Evolutionary conservation across 1,140 invertebrate species (phyloP).

Genomic region (Orius insidiosus): DNA sequence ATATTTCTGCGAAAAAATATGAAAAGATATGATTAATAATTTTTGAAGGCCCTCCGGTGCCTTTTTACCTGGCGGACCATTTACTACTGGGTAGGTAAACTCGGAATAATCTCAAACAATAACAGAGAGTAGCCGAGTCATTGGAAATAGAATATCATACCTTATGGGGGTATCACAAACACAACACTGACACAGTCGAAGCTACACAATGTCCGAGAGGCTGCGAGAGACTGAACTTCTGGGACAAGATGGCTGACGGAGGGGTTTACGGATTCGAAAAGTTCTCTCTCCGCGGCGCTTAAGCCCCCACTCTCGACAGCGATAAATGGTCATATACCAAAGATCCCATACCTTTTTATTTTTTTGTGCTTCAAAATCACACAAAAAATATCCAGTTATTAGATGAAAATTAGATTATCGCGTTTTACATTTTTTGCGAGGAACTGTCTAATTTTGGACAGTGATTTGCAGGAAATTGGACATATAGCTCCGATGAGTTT

Average conservation of each 20-base stretch:
- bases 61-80: conserved; percentile 13
- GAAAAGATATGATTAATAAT: conserved; percentile 12
- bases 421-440: too few species aligned
- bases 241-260: conserved; percentile 15
- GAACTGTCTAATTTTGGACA: background rate
- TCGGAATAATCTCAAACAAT: conserved; percentile 13
- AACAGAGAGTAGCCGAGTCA: conserved; percentile 10
- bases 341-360: too few species aligned
- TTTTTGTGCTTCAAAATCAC: too few species aligned
- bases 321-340: too few species aligned
- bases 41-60: background rate
- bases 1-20: background rate
- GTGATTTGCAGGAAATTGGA: conserved; percentile 10
- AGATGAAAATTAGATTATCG: background rate
- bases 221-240: conserved; percentile 10
- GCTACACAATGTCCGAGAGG: conserved; percentile 8
- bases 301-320: too few species aligned
- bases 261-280: background rate
- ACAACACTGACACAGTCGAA: conserved; percentile 1
- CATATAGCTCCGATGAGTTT: background rate
- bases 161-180: background rate
- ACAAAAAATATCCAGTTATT: background rate
- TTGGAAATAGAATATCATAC: background rate
- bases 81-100: conserved; percentile 13
- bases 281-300: too few species aligned